Conservation (phyloP, 1,140 invertebrate species). For the Hycleus phaleratus region DNA sequence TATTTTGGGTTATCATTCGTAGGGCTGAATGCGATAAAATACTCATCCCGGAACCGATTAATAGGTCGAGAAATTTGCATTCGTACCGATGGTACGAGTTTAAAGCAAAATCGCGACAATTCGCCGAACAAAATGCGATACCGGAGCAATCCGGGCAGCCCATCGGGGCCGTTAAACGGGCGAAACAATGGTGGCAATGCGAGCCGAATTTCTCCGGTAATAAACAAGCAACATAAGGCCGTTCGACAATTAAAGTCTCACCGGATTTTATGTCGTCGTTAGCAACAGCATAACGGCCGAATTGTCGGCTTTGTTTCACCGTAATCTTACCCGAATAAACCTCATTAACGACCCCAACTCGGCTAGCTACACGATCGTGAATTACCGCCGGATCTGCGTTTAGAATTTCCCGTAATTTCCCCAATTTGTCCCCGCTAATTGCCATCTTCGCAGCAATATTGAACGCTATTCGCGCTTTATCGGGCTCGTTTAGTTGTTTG, state of each 20-base stretch:
- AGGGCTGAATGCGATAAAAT: slow-evolving; percentile 67
- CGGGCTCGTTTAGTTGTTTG: slow-evolving; percentile 45
- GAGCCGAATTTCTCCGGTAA: slow-evolving; percentile 61
- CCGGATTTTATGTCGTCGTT: slow-evolving; percentile 51
- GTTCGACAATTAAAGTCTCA: slow-evolving; percentile 62
- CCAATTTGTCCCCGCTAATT: slow-evolving; percentile 30
- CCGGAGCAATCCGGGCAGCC: slow-evolving; percentile 69
- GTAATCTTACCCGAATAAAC: slow-evolving; percentile 40
- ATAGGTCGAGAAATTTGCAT: slow-evolving; percentile 65
- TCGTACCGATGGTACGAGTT: slow-evolving; percentile 71
- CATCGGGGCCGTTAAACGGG: slow-evolving; percentile 53
- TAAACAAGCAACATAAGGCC: slow-evolving; percentile 66
- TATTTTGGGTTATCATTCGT: slow-evolving; percentile 62
- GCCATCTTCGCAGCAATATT: slow-evolving; percentile 48
- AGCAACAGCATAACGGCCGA: slow-evolving; percentile 54
- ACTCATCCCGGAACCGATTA: slow-evolving; percentile 76
- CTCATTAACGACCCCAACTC: slow-evolving; percentile 29
- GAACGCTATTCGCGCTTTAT: slow-evolving; percentile 50
- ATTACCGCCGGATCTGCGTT: neutral
- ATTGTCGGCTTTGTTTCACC: slow-evolving; percentile 41
- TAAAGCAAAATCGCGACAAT: slow-evolving; percentile 60
- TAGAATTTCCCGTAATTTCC: slow-evolving; percentile 6
- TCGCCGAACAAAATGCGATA: slow-evolving; percentile 64
- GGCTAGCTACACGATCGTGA: no score
- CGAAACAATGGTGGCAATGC: slow-evolving; percentile 79